A percentile compares a stretch with the other conserved stretches of the same genome.
Conservation (phyloP, 2,888 invertebrate genomes). For the Congeria kusceri region DNA sequence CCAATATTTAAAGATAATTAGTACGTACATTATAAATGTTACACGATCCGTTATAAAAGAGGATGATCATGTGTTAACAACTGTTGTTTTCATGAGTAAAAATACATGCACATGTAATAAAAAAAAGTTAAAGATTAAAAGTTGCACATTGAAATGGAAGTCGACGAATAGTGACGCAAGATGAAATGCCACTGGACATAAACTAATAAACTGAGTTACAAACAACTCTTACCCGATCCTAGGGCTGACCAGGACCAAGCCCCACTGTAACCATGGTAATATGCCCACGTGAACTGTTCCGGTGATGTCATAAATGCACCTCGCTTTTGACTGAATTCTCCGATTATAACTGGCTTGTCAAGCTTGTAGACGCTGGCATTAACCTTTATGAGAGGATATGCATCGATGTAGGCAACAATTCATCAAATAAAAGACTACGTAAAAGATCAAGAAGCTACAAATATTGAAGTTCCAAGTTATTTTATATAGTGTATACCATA, state of each 20-base stretch:
- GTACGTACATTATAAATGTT: no score
- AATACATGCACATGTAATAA: no score
- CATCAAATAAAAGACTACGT: slow-evolving; percentile 7
- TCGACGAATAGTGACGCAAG: no score
- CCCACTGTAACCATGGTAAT: slow-evolving; percentile 65
- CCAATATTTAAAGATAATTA: no score
- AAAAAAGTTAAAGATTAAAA: no score
- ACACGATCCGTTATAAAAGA: background rate
- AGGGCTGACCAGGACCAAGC: slow-evolving; percentile 66
- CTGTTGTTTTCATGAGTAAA: no score
- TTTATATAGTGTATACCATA: slow-evolving; percentile 35
- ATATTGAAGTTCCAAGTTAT: background rate
- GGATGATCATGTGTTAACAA: background rate
- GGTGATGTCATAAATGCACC: slow-evolving; percentile 57
- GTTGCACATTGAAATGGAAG: no score
- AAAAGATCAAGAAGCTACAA: background rate
- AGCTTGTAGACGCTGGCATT: slow-evolving; percentile 50
- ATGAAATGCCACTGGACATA: no score
- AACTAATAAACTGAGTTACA: background rate
- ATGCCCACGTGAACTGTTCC: slow-evolving; percentile 57
- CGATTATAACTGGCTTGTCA: slow-evolving; percentile 67
- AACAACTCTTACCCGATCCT: slow-evolving; percentile 30
- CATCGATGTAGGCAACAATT: no score
- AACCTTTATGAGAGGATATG: slow-evolving; percentile 37
- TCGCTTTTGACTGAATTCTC: slow-evolving; percentile 71